A percentile compares a stretch with the other conserved stretches of the same genome.
These are phyloP conservation scores for Phyllotis vaccarum DNA, from an alignment of 2,797 vertebrate species.

Conservation along the genomic window DNA sequence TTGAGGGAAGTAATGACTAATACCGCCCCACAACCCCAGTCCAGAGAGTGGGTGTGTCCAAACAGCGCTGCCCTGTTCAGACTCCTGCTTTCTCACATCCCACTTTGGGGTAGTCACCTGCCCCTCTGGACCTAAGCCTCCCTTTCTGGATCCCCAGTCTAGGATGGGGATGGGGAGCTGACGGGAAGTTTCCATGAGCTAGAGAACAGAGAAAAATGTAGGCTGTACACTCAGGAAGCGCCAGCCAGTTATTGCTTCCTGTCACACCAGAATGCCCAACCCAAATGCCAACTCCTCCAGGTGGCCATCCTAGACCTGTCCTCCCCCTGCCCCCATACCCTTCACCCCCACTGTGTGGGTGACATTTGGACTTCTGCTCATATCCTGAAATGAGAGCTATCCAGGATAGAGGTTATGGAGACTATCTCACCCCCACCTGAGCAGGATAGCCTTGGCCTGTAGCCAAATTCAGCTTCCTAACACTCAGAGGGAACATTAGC, in stretches of 20 bases:
- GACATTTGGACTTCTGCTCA: not conserved
- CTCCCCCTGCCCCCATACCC: too few species aligned
- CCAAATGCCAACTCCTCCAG: not conserved
- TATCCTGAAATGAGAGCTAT: not conserved
- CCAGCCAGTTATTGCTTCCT: not conserved
- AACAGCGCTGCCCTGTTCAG: not conserved
- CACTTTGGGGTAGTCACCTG: not conserved
- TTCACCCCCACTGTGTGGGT: not conserved
- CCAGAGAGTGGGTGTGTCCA: not conserved
- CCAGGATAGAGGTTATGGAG: not conserved
- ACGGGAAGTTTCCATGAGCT: not conserved
- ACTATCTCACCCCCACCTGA: not conserved
- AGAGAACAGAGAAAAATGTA: not conserved
- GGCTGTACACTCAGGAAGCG: fast-evolving
- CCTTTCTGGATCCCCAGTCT: not conserved
- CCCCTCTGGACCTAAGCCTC: not conserved
- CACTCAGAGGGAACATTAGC: not conserved
- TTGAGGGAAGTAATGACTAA: fast-evolving
- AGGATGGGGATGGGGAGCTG: too few species aligned
- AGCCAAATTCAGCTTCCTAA: not conserved
- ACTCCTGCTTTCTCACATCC: not conserved
- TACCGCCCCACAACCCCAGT: too few species aligned
- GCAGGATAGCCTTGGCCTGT: not conserved
- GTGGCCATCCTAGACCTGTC: not conserved
- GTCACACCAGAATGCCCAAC: not conserved